Percentiles rank a stretch among this genome's conserved stretches.
These are phyloP conservation scores for Laothoe populi DNA, from an alignment of 2,888 invertebrate genomes.

Conservation along the genomic window DNA sequence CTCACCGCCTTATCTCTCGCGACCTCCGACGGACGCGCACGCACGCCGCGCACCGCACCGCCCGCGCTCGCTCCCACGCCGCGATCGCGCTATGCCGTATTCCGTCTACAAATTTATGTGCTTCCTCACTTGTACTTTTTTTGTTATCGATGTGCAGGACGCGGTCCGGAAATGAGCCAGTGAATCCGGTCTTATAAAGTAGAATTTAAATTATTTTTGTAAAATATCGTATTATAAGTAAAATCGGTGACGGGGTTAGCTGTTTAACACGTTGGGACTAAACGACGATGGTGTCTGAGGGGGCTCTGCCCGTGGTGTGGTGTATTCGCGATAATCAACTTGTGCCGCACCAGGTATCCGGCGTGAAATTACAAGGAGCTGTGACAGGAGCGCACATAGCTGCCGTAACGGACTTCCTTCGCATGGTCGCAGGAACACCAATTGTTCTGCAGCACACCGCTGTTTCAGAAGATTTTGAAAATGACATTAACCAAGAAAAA, in stretches of 20 bases:
- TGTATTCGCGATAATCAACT: constrained; percentile 88
- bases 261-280: constrained; percentile 43
- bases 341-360: constrained; percentile 88
- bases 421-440: constrained; percentile 86
- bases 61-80: constrained; percentile 53
- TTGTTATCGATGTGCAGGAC: constrained; percentile 66
- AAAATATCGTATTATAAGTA: constrained; percentile 26
- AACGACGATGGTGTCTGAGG: constrained; percentile 86
- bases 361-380: constrained; percentile 87
- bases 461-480: constrained; percentile 70
- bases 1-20: constrained; percentile 84
- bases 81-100: constrained; percentile 76
- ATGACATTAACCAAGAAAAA: constrained; percentile 76
- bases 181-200: constrained; percentile 44
- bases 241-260: constrained; percentile 30
- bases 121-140: constrained; percentile 63
- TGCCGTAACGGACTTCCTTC: constrained; percentile 87
- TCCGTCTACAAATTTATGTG: constrained; percentile 66
- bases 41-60: constrained; percentile 68
- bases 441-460: constrained; percentile 83
- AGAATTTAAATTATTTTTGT: constrained; percentile 25
- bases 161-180: constrained; percentile 68
- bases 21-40: constrained; percentile 83
- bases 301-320: constrained; percentile 87
- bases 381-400: constrained; percentile 88